These are phyloP conservation scores for Engraulis encrasicolus DNA, from an alignment of 2,113 vertebrate species.

Conservation along the genomic window DNA sequence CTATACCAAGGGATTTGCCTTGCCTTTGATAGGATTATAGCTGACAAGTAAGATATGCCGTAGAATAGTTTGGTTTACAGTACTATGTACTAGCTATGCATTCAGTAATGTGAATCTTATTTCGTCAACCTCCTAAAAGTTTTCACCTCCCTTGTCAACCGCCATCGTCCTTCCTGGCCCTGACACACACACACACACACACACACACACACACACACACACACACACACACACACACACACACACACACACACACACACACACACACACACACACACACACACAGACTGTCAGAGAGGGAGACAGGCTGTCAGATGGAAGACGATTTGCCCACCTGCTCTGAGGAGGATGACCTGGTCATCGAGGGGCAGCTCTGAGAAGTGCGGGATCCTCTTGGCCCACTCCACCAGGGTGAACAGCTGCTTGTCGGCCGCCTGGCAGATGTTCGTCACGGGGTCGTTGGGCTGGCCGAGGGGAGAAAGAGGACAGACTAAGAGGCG, in stretches of 20 bases:
- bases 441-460: slow-evolving; percentile 94
- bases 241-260: slow-evolving; percentile 24
- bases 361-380: slow-evolving; percentile 91
- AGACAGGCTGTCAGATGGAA: no score
- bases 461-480: slow-evolving; percentile 75
- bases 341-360: slow-evolving; percentile 90
- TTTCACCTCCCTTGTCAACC: no score
- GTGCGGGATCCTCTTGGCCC: slow-evolving; percentile 92
- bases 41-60: no score
- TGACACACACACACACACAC: not conserved
- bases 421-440: slow-evolving; percentile 94
- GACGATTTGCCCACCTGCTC: slow-evolving; percentile 88
- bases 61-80: no score
- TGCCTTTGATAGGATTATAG: no score
- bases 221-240: not conserved
- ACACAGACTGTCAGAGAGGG: not conserved
- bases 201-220: not conserved
- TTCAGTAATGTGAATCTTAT: no score
- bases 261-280: slow-evolving; percentile 23
- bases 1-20: no score
- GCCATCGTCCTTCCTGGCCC: no score
- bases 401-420: slow-evolving; percentile 91
- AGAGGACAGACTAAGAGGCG: slow-evolving; percentile 12
- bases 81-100: no score
- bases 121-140: no score